These are phyloP conservation scores for Drosophila bunnanda DNA, from an alignment of 2,888 invertebrate genomes.

Conservation along the genomic window DNA sequence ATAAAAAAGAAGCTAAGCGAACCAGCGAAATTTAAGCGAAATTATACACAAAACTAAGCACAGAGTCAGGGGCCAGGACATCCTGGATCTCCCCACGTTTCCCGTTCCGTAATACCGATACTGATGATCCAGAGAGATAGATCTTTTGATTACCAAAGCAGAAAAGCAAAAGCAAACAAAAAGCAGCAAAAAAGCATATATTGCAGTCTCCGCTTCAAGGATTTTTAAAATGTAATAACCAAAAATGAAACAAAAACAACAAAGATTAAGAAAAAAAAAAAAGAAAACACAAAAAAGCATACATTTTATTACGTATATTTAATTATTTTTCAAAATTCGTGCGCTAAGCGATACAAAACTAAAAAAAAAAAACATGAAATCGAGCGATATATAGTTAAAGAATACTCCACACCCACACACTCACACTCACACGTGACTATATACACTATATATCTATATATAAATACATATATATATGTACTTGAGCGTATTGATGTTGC, in stretches of 20 bases:
- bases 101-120: constrained; percentile 10
- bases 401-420: constrained; percentile 29
- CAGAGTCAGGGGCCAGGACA: constrained; percentile 11
- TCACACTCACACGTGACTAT: constrained; percentile 34
- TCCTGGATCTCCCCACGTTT: not conserved
- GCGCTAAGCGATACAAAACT: constrained; percentile 40
- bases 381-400: constrained; percentile 11
- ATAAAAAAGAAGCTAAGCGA: constrained; percentile 1
- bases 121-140: not conserved
- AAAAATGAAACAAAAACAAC: not conserved
- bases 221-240: constrained; percentile 45
- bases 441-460: constrained; percentile 59
- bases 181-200: not conserved
- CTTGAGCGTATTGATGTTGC: constrained; percentile 70
- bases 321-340: constrained; percentile 51
- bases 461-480: constrained; percentile 46
- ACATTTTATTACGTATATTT: constrained; percentile 40
- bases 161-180: not conserved
- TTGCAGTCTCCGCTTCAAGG: constrained; percentile 43
- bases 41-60: constrained; percentile 18
- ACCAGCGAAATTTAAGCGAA: constrained; percentile 39
- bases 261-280: constrained; percentile 23
- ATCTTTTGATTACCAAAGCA: constrained; percentile 7
- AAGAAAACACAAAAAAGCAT: constrained; percentile 32
- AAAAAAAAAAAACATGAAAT: constrained; percentile 16